Conservation (phyloP, 1,140 invertebrate species). For the Homalodisca vitripennis region DNA sequence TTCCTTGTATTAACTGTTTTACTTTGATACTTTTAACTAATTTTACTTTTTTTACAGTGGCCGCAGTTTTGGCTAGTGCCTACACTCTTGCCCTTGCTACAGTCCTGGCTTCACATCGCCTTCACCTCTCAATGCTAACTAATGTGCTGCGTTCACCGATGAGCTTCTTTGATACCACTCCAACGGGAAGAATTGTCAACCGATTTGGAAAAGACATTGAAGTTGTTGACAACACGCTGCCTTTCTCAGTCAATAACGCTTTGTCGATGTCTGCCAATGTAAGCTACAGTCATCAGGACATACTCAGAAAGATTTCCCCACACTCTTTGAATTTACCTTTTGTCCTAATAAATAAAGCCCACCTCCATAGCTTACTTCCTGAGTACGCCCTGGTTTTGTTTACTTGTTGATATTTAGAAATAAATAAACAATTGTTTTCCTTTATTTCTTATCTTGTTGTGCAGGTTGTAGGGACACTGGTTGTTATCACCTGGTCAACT, state of each 20-base stretch:
- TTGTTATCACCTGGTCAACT: slow-evolving; percentile 55
- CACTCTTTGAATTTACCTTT: no score
- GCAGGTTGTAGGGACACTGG: slow-evolving; percentile 50
- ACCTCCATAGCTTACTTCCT: no score
- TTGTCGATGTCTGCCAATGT: background rate
- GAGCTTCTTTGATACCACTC: slow-evolving; percentile 87
- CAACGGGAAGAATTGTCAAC: slow-evolving; percentile 80
- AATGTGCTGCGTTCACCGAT: slow-evolving; percentile 73
- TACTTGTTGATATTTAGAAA: no score
- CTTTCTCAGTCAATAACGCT: slow-evolving; percentile 47
- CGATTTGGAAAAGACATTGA: slow-evolving; percentile 72
- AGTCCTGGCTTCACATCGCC: slow-evolving; percentile 66
- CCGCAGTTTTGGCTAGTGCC: background rate
- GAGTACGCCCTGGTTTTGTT: no score
- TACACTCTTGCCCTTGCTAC: slow-evolving; percentile 49
- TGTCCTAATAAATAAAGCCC: no score
- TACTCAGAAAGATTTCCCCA: no score
- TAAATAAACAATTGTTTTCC: no score
- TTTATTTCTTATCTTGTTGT: no score
- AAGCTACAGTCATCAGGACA: no score
- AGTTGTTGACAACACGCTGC: slow-evolving; percentile 70
- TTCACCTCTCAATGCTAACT: slow-evolving; percentile 73
- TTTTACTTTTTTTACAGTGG: slow-evolving; percentile 35
- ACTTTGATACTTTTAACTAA: background rate
- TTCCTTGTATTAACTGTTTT: no score